These are phyloP conservation scores for Elephas maximus DNA, from an alignment of 2,113 vertebrate genomes.

Conservation along the genomic window DNA sequence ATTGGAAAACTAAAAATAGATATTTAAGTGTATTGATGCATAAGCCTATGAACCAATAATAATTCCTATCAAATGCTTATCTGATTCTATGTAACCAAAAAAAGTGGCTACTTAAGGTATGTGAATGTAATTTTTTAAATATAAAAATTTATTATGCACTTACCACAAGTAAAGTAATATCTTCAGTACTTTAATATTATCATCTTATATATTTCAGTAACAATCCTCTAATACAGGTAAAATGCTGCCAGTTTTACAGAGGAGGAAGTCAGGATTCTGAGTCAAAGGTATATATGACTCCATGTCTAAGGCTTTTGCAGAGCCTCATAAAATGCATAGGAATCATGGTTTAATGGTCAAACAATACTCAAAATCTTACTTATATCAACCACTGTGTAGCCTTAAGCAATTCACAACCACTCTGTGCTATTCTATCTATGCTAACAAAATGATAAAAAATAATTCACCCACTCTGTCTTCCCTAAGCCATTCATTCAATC, in stretches of 20 bases:
- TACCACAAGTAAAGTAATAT: not conserved
- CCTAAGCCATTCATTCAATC: not conserved
- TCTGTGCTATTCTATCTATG: not conserved
- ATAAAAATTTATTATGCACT: not conserved
- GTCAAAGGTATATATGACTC: not conserved
- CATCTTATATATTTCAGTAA: not conserved
- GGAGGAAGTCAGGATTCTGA: not conserved
- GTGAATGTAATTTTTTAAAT: not conserved
- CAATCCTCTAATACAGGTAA: not conserved
- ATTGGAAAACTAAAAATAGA: not conserved
- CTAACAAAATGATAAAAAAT: constrained; percentile 29
- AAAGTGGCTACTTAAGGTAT: not conserved
- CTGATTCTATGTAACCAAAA: not conserved
- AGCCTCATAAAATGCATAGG: not conserved
- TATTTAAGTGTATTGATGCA: not conserved
- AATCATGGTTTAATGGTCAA: not conserved
- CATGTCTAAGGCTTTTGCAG: not conserved
- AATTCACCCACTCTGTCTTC: not conserved
- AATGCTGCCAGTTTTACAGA: not conserved
- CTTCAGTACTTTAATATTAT: not conserved
- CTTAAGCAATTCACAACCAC: not conserved
- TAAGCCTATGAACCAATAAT: not conserved
- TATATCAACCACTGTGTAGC: not conserved
- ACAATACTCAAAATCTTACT: constrained; percentile 22
- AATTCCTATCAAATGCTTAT: not conserved